phyloP scores from a whole-genome alignment of 2,797 vertebrate species.

The Momotus momota region DNA sequence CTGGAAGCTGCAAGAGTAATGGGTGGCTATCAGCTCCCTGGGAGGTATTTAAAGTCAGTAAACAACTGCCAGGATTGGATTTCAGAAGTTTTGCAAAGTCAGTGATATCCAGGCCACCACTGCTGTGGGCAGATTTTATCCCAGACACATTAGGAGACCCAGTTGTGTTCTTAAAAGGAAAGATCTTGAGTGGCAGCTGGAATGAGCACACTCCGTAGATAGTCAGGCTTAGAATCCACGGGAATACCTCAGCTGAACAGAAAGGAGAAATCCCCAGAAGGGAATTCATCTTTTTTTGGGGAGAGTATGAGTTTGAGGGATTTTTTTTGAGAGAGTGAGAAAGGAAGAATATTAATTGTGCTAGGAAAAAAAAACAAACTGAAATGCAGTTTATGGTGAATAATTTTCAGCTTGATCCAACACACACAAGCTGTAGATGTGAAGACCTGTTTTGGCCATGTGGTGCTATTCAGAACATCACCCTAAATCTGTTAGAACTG shows the following conservation, averaged over 20 bases:
- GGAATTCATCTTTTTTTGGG: accelerated
- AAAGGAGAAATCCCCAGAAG: background rate
- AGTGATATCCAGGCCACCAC: background rate
- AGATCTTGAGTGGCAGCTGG: background rate
- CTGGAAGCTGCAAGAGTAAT: background rate
- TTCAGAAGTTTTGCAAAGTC: conserved; percentile 39
- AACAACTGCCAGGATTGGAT: conserved; percentile 26
- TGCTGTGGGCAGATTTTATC: background rate
- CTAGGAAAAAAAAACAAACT: background rate
- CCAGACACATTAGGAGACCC: background rate
- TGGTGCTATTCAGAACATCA: background rate
- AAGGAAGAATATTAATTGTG: background rate
- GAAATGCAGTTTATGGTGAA: background rate
- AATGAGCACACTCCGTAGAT: background rate
- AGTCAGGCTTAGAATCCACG: background rate
- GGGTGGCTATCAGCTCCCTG: background rate
- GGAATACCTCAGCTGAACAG: background rate
- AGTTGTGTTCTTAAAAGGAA: background rate
- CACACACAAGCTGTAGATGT: background rate
- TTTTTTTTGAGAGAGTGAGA: background rate
- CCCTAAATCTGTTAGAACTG: background rate
- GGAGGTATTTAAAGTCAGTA: background rate
- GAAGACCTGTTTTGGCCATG: accelerated
- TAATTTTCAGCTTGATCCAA: background rate
- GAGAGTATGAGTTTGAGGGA: background rate